phyloP scores from a whole-genome alignment of 1,140 invertebrate genomes.

The Calliphora vicina region DNA sequence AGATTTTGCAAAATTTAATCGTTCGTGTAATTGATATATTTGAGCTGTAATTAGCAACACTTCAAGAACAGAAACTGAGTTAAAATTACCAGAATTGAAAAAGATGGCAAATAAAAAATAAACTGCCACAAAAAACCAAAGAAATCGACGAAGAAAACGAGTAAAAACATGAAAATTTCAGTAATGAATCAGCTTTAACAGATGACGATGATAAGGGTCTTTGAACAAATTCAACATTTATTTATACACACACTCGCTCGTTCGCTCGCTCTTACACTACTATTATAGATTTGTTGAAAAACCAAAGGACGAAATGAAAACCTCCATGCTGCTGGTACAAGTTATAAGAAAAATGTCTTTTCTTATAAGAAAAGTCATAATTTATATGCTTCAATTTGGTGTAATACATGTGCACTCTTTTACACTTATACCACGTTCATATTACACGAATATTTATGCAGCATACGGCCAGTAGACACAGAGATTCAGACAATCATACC shows the following conservation, averaged over 20 bases:
- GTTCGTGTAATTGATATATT: constrained; percentile 61
- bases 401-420: neutral
- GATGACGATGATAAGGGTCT: constrained; percentile 43
- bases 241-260: neutral
- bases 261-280: too few species aligned
- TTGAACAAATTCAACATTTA: constrained; percentile 19
- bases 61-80: constrained; percentile 39
- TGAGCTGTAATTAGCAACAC: constrained; percentile 60
- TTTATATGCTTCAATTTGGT: constrained; percentile 3
- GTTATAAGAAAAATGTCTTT: constrained; percentile 10
- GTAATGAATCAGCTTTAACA: constrained; percentile 30
- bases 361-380: constrained; percentile 25
- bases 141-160: neutral
- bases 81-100: neutral
- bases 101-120: neutral
- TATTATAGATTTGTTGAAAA: too few species aligned
- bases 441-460: neutral
- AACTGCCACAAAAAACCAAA: neutral
- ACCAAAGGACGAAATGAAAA: neutral
- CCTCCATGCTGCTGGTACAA: neutral
- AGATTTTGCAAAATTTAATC: constrained; percentile 53
- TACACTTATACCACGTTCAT: neutral
- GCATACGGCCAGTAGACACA: neutral
- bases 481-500: neutral
- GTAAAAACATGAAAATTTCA: neutral